phyloP scores from a whole-genome alignment of 2,888 invertebrate species.

The Dermolepida albohirtum region DNA sequence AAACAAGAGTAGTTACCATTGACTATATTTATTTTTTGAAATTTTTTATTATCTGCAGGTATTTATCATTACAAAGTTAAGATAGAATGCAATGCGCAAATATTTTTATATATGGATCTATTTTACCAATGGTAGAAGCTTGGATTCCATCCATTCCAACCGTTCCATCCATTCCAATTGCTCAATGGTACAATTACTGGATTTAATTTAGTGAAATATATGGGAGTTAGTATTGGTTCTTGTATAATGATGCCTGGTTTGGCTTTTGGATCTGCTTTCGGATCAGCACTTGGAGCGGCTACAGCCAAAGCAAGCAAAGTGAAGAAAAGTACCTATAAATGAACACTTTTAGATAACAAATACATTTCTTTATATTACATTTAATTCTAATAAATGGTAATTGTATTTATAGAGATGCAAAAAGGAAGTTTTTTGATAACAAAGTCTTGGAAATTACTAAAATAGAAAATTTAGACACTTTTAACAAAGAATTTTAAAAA shows the following conservation, averaged over 20 bases:
- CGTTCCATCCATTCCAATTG: too few relatives aligned
- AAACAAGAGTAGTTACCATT: too few relatives aligned
- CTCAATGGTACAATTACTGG: conserved; percentile 25
- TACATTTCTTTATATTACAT: too few relatives aligned
- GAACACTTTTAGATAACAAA: too few relatives aligned
- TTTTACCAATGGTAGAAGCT: conserved; percentile 17
- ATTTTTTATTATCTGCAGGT: too few relatives aligned
- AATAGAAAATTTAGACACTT: too few relatives aligned
- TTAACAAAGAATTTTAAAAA: too few relatives aligned
- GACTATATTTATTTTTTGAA: too few relatives aligned
- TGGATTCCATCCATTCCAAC: conserved; percentile 18
- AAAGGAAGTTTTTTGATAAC: too few relatives aligned
- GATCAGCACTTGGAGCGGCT: conserved; percentile 29
- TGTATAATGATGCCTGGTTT: conserved; percentile 12
- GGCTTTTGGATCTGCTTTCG: conserved; percentile 37
- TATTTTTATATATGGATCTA: not conserved
- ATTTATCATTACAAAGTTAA: not conserved
- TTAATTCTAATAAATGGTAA: too few relatives aligned
- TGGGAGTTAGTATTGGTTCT: conserved; percentile 13
- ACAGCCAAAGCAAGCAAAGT: conserved; percentile 30
- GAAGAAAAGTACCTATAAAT: conserved; percentile 16
- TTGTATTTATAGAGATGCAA: too few relatives aligned
- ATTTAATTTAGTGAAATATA: not conserved
- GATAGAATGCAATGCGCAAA: not conserved
- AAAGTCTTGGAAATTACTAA: too few relatives aligned